Evolutionary conservation across 1,140 invertebrate species (phyloP), one percentile per base, ranked within the genome.

Genomic region (Neomicropteryx cornuta): DNA sequence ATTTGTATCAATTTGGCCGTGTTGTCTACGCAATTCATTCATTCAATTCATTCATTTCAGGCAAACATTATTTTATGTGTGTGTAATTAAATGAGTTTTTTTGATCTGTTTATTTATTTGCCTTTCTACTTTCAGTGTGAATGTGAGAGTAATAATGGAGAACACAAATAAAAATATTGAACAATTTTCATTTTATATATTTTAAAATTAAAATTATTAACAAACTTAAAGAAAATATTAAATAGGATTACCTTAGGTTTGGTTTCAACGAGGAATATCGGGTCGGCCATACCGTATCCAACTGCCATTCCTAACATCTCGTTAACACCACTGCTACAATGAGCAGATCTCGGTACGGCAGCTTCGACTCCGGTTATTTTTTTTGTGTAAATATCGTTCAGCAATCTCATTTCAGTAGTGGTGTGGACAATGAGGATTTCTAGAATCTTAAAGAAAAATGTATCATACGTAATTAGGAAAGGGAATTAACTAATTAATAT

Each of bases 231-330:
- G n/a, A n/a, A n/a, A n/a, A n/a, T n/a, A n/a, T n/a, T n/a, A n/a
- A n/a, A n/a, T n/a, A n/a, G n/a, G n/a, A n/a, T n/a, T 43, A 67
- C 70, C 49, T 73, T 72, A 5, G 75, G 75, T 46, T 73, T 65
- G 22, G 72, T 76, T 13, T 58, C 52, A 8, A 67, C 43, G n/a
- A n/a, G n/a, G 51, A 78, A 77, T 14, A 63, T 47, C 19, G 66
- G 60, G 47, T 78, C 72, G 4, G 66, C 70, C 33, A 79, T 62
- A 4, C 67, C 70, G 52, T 77, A 77, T 27, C 73, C 71, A 0
- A 79, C 72, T 2, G 74, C 74, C 69, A 77, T 73, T 42, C 81
- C 80, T 55, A 86, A 75, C 49, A 81, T 66, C 5, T 73, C 66
- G 44, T 78, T 79, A 2, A 79, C 75, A 3, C 69, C 61, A 32